Evolutionary conservation across 2,888 invertebrate genomes (phyloP).

Genomic region (Drosophila cognata): DNA sequence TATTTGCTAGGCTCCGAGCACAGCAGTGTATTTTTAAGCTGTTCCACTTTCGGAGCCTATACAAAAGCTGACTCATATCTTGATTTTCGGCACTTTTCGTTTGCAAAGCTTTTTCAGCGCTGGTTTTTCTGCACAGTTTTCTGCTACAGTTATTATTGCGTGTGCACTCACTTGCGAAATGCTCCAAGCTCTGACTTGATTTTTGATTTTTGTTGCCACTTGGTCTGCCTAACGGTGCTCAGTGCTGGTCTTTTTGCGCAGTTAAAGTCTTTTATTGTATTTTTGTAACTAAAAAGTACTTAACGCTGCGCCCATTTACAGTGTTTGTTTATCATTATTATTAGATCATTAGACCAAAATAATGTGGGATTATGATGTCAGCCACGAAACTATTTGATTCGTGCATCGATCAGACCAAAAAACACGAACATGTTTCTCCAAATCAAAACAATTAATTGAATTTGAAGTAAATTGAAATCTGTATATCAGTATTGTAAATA

Average conservation of each 20-base stretch:
- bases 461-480: neutral
- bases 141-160: slow-evolving; percentile 72
- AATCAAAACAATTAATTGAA: neutral
- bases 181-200: slow-evolving; percentile 28
- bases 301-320: slow-evolving; percentile 33
- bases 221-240: slow-evolving; percentile 59
- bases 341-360: slow-evolving; percentile 7
- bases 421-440: neutral
- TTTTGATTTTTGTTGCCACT: slow-evolving; percentile 11
- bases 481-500: neutral
- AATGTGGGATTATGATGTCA: slow-evolving; percentile 27
- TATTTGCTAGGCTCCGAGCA: neutral
- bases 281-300: slow-evolving; percentile 5
- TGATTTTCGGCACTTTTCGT: slow-evolving; percentile 28
- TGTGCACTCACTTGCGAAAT: slow-evolving; percentile 64
- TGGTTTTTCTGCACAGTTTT: slow-evolving; percentile 43
- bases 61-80: slow-evolving; percentile 38
- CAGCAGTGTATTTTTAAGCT: slow-evolving; percentile 18
- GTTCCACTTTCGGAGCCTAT: slow-evolving; percentile 32
- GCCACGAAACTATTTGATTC: neutral
- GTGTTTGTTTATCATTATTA: slow-evolving; percentile 36
- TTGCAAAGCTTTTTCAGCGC: neutral
- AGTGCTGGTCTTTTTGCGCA: slow-evolving; percentile 46
- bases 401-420: slow-evolving; percentile 6
- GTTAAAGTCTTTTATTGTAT: slow-evolving; percentile 51